Evolutionary conservation across 1,140 invertebrate species (phyloP).

Genomic region (Homarus americanus): DNA sequence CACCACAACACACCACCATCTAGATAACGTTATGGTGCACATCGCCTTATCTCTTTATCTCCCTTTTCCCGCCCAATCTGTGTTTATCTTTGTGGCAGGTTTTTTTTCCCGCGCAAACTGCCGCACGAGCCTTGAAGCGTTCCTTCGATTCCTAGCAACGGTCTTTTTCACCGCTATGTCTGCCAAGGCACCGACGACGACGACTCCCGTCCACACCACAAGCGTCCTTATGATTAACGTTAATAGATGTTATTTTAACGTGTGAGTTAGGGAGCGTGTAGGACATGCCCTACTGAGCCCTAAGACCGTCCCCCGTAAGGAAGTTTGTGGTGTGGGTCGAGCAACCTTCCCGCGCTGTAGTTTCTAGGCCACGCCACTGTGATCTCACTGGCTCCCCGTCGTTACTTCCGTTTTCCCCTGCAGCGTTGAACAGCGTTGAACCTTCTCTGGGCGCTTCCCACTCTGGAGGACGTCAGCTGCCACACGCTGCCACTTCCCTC

Average conservation of each 20-base stretch:
- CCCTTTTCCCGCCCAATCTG: neutral
- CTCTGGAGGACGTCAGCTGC: slow-evolving; percentile 16
- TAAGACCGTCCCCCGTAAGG: neutral
- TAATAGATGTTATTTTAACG: neutral
- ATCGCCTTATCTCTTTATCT: neutral
- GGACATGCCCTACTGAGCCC: neutral
- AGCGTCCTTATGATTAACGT: neutral
- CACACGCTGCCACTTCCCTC: neutral
- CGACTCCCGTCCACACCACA: neutral
- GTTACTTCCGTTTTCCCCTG: slow-evolving; percentile 42
- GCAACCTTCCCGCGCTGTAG: slow-evolving; percentile 15
- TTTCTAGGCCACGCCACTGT: slow-evolving; percentile 32
- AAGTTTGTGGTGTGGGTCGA: neutral
- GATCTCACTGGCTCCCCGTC: slow-evolving; percentile 8
- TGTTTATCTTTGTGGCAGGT: neutral
- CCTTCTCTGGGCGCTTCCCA: slow-evolving; percentile 21
- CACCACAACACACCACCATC: too few species aligned
- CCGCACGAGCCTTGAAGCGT: slow-evolving; percentile 27
- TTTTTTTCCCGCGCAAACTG: slow-evolving; percentile 13
- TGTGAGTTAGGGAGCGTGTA: too few species aligned
- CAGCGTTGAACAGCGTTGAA: neutral
- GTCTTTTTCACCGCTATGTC: slow-evolving; percentile 47
- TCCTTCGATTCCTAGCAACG: slow-evolving; percentile 43
- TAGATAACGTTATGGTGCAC: neutral
- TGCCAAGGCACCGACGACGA: slow-evolving; percentile 6